Conservation (phyloP, 1,140 invertebrate genomes). For the Periplaneta americana region DNA sequence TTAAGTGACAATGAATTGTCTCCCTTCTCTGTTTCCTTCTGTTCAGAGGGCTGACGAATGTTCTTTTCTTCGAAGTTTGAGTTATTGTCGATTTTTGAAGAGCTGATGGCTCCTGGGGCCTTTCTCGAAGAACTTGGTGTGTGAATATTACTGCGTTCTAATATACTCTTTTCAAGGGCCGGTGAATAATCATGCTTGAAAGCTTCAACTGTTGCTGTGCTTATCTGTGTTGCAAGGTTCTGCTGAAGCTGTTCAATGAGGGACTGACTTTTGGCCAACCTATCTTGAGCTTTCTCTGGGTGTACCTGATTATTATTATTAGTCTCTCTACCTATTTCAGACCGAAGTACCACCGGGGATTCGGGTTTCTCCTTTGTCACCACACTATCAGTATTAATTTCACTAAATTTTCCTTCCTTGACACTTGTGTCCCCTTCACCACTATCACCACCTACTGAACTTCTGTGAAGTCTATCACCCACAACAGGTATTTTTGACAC, state of each 20-base stretch:
- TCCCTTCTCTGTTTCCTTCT: not conserved
- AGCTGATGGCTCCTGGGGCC: not conserved
- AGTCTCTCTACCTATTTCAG: too few species aligned
- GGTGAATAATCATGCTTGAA: not conserved
- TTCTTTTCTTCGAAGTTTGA: not conserved
- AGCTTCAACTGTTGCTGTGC: not conserved
- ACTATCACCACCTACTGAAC: not conserved
- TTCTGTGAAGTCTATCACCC: not conserved
- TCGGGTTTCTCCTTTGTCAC: not conserved
- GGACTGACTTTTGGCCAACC: not conserved
- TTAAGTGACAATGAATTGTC: not conserved
- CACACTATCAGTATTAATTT: not conserved
- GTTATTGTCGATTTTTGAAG: not conserved
- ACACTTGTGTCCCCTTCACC: too few species aligned
- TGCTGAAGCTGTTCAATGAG: constrained; percentile 1
- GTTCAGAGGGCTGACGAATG: not conserved
- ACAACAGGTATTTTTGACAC: not conserved
- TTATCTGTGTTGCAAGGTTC: not conserved
- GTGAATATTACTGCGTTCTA: too few species aligned
- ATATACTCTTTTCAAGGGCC: not conserved
- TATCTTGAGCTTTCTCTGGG: not conserved
- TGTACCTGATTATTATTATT: too few species aligned
- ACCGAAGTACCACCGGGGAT: not conserved
- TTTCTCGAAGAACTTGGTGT: too few species aligned
- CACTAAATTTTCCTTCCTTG: too few species aligned